These are phyloP conservation scores for Luidia sarsii DNA, from an alignment of 53 echinoderm and acorn worm species.

Conservation along the genomic window DNA sequence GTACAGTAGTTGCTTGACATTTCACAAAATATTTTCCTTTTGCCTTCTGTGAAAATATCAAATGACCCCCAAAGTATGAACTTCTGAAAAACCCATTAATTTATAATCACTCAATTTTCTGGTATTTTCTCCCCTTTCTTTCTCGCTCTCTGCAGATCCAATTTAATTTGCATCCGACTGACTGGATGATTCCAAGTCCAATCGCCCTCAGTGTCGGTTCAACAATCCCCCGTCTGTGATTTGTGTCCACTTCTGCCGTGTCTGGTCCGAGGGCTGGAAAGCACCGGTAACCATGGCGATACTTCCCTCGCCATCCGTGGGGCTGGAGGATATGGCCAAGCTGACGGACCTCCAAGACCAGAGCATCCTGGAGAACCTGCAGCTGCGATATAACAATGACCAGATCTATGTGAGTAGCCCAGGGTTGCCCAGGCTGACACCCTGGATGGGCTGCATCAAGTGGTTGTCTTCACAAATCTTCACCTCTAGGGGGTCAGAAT, in stretches of 20 bases:
- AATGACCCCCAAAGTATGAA: too few relatives aligned
- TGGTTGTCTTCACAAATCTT: too few relatives aligned
- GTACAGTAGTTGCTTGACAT: too few relatives aligned
- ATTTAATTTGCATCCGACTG: background rate
- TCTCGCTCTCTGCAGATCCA: background rate
- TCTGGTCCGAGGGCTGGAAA: background rate
- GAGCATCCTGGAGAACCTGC: slow-evolving; percentile 83
- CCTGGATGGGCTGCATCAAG: too few relatives aligned
- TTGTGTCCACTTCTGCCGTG: too few relatives aligned
- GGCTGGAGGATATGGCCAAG: slow-evolving; percentile 97
- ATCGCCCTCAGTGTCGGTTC: background rate
- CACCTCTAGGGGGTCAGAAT: too few relatives aligned
- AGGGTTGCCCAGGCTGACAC: too few relatives aligned
- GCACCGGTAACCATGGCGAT: slow-evolving; percentile 66
- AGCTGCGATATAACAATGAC: slow-evolving; percentile 75
- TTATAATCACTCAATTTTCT: too few relatives aligned
- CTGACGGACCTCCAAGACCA: slow-evolving; percentile 85
- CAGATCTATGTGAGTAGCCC: slow-evolving; percentile 95
- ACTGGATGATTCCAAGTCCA: background rate
- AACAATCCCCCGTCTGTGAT: too few relatives aligned
- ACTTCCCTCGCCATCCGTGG: slow-evolving; percentile 64
- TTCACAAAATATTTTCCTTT: too few relatives aligned
- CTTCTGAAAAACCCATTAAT: too few relatives aligned
- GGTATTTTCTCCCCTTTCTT: background rate
- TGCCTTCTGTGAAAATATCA: too few relatives aligned